Evolutionary conservation across 2,113 vertebrate species (phyloP), one percentile per base, ranked within the genome.

Genomic region (Erythrocebus patas): DNA sequence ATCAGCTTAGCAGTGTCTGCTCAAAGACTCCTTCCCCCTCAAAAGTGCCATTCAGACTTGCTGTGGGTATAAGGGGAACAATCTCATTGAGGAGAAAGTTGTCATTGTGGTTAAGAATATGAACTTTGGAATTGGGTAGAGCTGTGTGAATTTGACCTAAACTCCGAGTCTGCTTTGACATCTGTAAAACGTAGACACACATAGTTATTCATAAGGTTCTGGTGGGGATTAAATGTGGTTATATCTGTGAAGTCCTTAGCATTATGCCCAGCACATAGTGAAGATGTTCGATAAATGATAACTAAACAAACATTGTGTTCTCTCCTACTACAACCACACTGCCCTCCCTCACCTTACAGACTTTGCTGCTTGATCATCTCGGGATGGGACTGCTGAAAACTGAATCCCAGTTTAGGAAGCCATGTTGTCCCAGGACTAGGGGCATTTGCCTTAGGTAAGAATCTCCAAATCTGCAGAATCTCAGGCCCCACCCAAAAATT

Each of bases 81-180:
- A 16, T 40, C 6, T 92, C 17, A 57, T 45, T 23, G 27, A 35
- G n/a, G 45, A 90, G 55, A 83, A 96, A 89, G 10, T 57, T 64
- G 5, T 38, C 59, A 45, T 25, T 52, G 57, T 32, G 79, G n/a
- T 82, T 92, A 83, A 89, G 68, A 87, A 20, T 30, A 83, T 13
- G 40, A 91, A 38, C n/a, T 91, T 82, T 90, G 55, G 27, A 83
- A 92, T 93, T 57, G 86, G 86, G 93, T 25, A 79, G 59, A 89
- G 40, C 40, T 83, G n/a, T 64, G 25, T 59, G 78, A 91, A 85
- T 38, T 61, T 95, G 45, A 30, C 50, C 52, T 91, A 82, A 94
- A 93, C 18, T 86, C 85, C 50, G 45, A 38, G 83, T 87, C 38
- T 94, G 38, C 75, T 94, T 97, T 48, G 70, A 88, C 59, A 12